Conservation (phyloP, 2,888 invertebrate genomes). For the Harpalus rubripes region DNA sequence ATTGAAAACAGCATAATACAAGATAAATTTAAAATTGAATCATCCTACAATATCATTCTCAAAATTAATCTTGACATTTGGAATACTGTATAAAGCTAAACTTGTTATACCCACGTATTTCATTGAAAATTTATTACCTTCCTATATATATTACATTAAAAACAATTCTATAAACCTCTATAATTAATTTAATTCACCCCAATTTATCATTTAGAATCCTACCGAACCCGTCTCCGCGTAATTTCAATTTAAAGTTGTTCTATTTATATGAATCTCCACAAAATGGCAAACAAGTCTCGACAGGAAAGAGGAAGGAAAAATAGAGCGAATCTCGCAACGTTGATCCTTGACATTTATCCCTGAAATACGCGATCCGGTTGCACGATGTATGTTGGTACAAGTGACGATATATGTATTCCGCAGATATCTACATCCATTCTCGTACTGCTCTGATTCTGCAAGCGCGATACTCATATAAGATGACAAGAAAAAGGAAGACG, state of each 20-base stretch:
- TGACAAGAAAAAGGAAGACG: not conserved
- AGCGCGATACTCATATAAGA: slow-evolving; percentile 10
- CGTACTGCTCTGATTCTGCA: slow-evolving; percentile 27
- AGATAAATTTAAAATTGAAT: too few species aligned
- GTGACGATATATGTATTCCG: slow-evolving; percentile 47
- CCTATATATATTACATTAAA: too few species aligned
- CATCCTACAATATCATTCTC: too few species aligned
- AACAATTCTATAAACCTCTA: too few species aligned
- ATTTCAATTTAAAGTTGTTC: slow-evolving; percentile 7
- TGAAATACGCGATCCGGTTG: slow-evolving; percentile 51
- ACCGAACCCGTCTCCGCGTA: not conserved
- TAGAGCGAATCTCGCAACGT: slow-evolving; percentile 17
- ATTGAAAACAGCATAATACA: too few species aligned
- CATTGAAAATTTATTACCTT: too few species aligned
- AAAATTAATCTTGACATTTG: too few species aligned
- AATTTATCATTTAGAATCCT: too few species aligned
- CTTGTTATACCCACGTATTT: too few species aligned
- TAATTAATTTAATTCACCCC: too few species aligned
- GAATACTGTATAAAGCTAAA: too few species aligned
- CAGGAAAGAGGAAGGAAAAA: slow-evolving; percentile 12
- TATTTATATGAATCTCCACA: not conserved
- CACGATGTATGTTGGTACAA: slow-evolving; percentile 35
- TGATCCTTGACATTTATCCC: slow-evolving; percentile 55
- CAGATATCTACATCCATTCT: slow-evolving; percentile 24
- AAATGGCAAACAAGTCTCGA: slow-evolving; percentile 15